These are phyloP conservation scores for Holothuria glaberrima DNA, from an alignment of 35 echinoderm and acorn worm species.

Conservation along the genomic window DNA sequence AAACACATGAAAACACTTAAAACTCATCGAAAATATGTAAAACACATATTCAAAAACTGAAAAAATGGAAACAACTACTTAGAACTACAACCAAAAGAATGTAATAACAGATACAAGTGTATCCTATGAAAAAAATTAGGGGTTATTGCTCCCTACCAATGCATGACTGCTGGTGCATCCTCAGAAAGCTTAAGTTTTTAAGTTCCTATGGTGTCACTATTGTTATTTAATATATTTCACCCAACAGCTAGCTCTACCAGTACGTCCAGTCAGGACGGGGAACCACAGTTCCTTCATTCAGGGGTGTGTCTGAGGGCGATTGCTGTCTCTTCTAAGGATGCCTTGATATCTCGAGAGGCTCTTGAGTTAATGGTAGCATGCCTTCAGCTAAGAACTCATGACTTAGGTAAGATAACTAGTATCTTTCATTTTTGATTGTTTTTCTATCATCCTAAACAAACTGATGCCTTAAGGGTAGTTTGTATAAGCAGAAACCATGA, in stretches of 20 bases:
- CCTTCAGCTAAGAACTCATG: constrained; percentile 83
- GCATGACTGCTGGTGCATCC: too few relatives aligned
- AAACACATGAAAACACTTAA: too few relatives aligned
- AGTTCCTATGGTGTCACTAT: background rate
- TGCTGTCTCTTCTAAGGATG: constrained; percentile 77
- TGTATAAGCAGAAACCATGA: too few relatives aligned
- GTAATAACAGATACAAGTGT: too few relatives aligned
- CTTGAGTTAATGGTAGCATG: constrained; percentile 94
- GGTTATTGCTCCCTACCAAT: too few relatives aligned
- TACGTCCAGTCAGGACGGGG: constrained; percentile 74
- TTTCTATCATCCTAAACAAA: too few relatives aligned
- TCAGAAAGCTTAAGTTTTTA: background rate
- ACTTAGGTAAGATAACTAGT: constrained; percentile 63
- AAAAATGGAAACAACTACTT: too few relatives aligned
- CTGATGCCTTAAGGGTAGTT: too few relatives aligned
- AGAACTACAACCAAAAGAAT: too few relatives aligned
- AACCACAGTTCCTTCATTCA: constrained; percentile 78
- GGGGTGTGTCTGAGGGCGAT: constrained; percentile 80
- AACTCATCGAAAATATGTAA: too few relatives aligned
- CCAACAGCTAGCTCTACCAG: constrained; percentile 77
- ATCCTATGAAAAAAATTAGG: too few relatives aligned
- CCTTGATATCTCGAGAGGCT: constrained; percentile 94
- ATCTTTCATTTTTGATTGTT: background rate
- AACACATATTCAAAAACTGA: too few relatives aligned
- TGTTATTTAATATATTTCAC: background rate